Evolutionary conservation across 2,797 vertebrate genomes (phyloP).

Genomic region (Chelon auratus): DNA sequence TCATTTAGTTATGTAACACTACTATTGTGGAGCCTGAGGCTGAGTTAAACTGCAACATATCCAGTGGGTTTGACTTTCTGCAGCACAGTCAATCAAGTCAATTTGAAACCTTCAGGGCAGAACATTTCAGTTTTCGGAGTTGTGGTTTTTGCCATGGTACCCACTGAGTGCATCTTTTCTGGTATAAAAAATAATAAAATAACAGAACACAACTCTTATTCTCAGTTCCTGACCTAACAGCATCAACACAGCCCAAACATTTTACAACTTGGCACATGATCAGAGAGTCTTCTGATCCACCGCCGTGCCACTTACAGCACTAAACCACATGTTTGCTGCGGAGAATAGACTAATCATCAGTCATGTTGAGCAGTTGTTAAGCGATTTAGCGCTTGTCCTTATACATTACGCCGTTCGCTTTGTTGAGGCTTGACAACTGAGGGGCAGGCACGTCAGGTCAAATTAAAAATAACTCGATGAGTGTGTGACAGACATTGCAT

Average conservation of each 20-base stretch:
- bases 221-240: background rate
- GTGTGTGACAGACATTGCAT: conserved; percentile 9
- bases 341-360: conserved; percentile 13
- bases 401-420: conserved; percentile 12
- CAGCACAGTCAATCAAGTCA: background rate
- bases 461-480: conserved; percentile 27
- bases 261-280: conserved; percentile 15
- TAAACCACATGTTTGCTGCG: conserved; percentile 33
- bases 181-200: background rate
- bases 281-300: background rate
- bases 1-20: conserved; percentile 31
- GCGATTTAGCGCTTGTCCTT: conserved; percentile 1
- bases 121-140: conserved; percentile 8
- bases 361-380: conserved; percentile 25
- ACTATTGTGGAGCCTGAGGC: conserved; percentile 6
- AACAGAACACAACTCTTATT: background rate
- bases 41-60: conserved; percentile 5
- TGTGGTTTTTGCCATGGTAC: background rate
- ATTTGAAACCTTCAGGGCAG: conserved; percentile 4
- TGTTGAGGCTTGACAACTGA: conserved; percentile 6
- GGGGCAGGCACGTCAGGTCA: conserved; percentile 6
- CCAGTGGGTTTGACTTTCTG: background rate
- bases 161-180: background rate
- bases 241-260: background rate
- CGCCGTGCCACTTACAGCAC: background rate